Conservation (phyloP, 92 coral and sea anemone species). For the Zoanthus solanderi region DNA sequence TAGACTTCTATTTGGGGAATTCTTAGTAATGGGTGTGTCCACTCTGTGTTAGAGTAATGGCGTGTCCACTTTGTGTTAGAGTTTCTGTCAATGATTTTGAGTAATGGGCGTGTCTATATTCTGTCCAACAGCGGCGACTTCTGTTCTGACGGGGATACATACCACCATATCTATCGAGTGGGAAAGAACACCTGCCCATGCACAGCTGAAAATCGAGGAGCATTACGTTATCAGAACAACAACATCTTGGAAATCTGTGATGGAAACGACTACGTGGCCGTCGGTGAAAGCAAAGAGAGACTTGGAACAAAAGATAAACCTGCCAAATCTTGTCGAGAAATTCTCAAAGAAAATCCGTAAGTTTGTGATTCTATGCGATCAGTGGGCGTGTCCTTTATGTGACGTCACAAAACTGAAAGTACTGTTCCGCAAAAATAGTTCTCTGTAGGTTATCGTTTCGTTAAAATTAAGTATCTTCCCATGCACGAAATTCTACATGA, state of each 20-base stretch:
- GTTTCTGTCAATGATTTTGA: too few species aligned
- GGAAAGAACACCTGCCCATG: slow-evolving; percentile 49
- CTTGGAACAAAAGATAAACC: background rate
- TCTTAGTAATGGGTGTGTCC: too few species aligned
- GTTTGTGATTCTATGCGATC: background rate
- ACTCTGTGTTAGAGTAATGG: too few species aligned
- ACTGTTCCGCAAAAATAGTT: too few species aligned
- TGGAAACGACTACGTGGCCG: slow-evolving; percentile 50
- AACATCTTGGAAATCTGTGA: slow-evolving; percentile 50
- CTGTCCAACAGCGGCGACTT: background rate
- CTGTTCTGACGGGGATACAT: slow-evolving; percentile 5
- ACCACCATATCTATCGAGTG: slow-evolving; percentile 39
- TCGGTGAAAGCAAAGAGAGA: slow-evolving; percentile 16
- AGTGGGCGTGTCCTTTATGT: too few species aligned
- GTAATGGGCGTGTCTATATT: background rate
- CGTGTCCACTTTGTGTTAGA: too few species aligned
- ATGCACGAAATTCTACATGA: too few species aligned
- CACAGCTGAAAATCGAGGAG: slow-evolving; percentile 40
- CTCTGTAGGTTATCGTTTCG: too few species aligned
- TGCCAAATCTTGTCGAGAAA: slow-evolving; percentile 2
- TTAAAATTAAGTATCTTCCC: too few species aligned
- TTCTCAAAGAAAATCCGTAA: slow-evolving; percentile 21
- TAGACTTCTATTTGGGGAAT: too few species aligned
- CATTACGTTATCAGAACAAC: slow-evolving; percentile 46
- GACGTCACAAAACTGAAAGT: too few species aligned